Evolutionary conservation across 2,113 vertebrate genomes (phyloP).

Genomic region (Bubo blakistoni): DNA sequence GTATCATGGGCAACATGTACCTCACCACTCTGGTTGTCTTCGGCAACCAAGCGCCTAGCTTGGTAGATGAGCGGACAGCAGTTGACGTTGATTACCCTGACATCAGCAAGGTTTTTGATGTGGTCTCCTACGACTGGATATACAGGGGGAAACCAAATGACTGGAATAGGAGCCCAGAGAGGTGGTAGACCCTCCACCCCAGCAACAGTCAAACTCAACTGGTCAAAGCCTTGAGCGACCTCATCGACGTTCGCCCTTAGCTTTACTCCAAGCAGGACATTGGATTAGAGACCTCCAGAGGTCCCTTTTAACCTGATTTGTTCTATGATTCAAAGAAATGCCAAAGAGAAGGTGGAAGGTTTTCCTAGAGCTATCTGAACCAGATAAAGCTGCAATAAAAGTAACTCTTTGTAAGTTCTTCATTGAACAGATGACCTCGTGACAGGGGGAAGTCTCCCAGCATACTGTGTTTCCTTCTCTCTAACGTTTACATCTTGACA

Average conservation of each 20-base stretch:
- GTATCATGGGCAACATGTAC: neutral
- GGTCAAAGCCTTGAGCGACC: neutral
- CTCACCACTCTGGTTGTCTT: neutral
- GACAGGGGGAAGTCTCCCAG: neutral
- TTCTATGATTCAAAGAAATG: neutral
- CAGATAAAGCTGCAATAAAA: neutral
- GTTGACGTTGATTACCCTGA: fast-evolving
- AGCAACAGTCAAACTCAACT: neutral
- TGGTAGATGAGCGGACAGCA: neutral
- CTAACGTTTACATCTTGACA: neutral
- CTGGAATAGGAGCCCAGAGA: neutral
- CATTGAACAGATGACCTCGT: neutral
- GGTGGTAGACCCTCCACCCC: neutral
- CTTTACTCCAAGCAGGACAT: fast-evolving
- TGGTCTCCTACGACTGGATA: neutral
- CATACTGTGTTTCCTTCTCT: neutral
- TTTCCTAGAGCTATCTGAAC: neutral
- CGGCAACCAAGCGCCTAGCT: neutral
- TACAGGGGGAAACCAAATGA: neutral
- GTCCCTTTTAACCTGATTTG: neutral
- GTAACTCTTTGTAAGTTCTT: neutral
- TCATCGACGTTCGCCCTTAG: neutral
- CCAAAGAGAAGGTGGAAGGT: neutral
- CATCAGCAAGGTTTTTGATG: neutral
- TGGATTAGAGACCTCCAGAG: neutral